These are phyloP conservation scores for Vollenhovia emeryi DNA, from an alignment of 1,140 invertebrate genomes.

Conservation along the genomic window DNA sequence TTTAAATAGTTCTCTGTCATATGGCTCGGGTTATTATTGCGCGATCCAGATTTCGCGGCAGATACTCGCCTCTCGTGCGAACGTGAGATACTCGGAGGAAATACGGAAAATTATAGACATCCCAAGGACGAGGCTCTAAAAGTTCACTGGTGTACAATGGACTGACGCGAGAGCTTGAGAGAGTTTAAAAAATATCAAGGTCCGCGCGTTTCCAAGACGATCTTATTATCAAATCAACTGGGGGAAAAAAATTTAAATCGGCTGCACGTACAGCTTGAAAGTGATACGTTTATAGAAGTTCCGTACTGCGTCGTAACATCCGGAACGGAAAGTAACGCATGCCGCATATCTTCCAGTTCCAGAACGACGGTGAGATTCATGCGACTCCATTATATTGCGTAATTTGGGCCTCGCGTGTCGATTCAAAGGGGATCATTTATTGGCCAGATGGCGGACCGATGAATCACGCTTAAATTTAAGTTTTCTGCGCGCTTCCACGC, in stretches of 20 bases:
- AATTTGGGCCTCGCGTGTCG: constrained; percentile 6
- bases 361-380: not conserved
- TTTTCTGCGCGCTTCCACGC: constrained; percentile 58
- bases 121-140: not conserved
- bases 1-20: constrained; percentile 75
- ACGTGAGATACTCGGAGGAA: not conserved
- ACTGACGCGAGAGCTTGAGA: not conserved
- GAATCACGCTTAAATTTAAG: constrained; percentile 75
- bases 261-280: not conserved
- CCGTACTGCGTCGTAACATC: not conserved
- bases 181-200: not conserved
- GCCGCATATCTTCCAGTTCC: not conserved
- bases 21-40: constrained; percentile 80
- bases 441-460: constrained; percentile 57
- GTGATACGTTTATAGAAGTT: not conserved
- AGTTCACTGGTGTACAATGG: not conserved
- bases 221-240: not conserved
- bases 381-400: not conserved
- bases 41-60: constrained; percentile 66
- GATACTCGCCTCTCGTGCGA: constrained; percentile 32
- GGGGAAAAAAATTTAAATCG: not conserved
- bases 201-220: not conserved
- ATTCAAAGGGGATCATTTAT: constrained; percentile 64
- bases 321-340: not conserved
- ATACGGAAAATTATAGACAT: constrained; percentile 32